Percentiles rank a stretch among this genome's conserved stretches.
phyloP scores from a whole-genome alignment of 2,888 invertebrate genomes.

The Sinotaia quadrata region DNA sequence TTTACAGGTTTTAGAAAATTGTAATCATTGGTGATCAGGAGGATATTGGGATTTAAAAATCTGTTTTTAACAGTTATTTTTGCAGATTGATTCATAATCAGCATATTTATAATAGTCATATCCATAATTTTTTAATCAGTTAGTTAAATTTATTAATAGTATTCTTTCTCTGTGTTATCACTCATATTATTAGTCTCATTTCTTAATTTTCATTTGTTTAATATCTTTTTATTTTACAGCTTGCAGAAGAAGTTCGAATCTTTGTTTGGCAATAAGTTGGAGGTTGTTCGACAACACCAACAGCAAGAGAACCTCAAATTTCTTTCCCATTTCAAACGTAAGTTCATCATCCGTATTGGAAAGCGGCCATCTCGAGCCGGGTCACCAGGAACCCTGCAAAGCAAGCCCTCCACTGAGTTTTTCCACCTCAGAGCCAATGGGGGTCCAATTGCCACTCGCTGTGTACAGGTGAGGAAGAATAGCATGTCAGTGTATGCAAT shows the following conservation, averaged over 20 bases:
- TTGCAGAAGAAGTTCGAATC: slow-evolving; percentile 92
- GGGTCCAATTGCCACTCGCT: slow-evolving; percentile 90
- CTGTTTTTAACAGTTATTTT: too few relatives aligned
- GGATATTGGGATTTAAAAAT: too few relatives aligned
- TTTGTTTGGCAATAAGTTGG: slow-evolving; percentile 89
- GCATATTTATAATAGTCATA: too few relatives aligned
- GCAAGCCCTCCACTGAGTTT: slow-evolving; percentile 78
- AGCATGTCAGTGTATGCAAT: background rate
- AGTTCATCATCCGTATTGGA: slow-evolving; percentile 87
- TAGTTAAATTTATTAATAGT: too few relatives aligned
- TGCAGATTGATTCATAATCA: background rate
- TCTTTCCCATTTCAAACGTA: slow-evolving; percentile 95
- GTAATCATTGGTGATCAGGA: too few relatives aligned
- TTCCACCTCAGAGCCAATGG: slow-evolving; percentile 97
- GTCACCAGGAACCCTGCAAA: slow-evolving; percentile 39
- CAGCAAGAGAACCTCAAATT: slow-evolving; percentile 98
- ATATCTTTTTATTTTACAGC: slow-evolving; percentile 73
- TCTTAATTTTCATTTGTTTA: too few relatives aligned
- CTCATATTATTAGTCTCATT: too few relatives aligned
- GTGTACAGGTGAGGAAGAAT: slow-evolving; percentile 80
- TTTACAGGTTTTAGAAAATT: too few relatives aligned
- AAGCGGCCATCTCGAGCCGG: slow-evolving; percentile 54
- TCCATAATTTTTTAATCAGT: too few relatives aligned
- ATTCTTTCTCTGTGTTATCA: too few relatives aligned
- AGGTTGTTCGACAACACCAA: slow-evolving; percentile 94